Evolutionary conservation across 2,113 vertebrate species (phyloP), one percentile per base, ranked within the genome.

Genomic region (Cinclus mexicanus): DNA sequence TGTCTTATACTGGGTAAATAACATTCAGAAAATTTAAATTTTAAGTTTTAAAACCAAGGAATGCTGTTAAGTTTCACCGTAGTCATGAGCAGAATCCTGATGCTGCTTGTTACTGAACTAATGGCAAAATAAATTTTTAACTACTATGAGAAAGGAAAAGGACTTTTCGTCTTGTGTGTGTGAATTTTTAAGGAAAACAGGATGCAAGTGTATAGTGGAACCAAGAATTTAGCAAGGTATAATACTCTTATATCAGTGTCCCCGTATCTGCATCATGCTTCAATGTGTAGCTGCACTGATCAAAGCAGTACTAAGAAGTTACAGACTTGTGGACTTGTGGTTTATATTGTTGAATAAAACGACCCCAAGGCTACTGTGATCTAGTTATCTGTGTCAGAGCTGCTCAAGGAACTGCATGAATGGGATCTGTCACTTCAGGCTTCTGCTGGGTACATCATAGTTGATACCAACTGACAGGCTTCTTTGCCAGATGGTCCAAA

Each of bases 401-500:
- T 86, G 60, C 49, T 81, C 26, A 7, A 90, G 86, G 90, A 68
- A 60, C 80, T 78, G 80, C 49, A 26, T 0, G 3, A 87, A 57
- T 75, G 61, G 52, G 57, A 83, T 71, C 71, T 95, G 80, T 89
- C 92, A 83, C 60, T 41, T 92, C n/a, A 75, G 49, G 85, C 77
- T 86, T 77, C 85, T 78, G 44, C 82, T 76, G 3, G 1, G 0
- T 56, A 9, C 53, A 20, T 81, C 56, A 11, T 18, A 31, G 39
- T 49, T 86, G 68, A 82, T 57, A 87, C 69, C 69, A 87, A 81
- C 86, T 97, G 93, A 76, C 4, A 0, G 37, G 21, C 31, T 86
- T 71, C 69, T 74, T 17, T 70, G 57, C 68, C 90, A 95, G 92
- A 92, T 95, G 94, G 94, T 37, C 60, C 76, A 64, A 53, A 95